Conservation (phyloP, 2,888 invertebrate genomes). For the Tinea pellionella region DNA sequence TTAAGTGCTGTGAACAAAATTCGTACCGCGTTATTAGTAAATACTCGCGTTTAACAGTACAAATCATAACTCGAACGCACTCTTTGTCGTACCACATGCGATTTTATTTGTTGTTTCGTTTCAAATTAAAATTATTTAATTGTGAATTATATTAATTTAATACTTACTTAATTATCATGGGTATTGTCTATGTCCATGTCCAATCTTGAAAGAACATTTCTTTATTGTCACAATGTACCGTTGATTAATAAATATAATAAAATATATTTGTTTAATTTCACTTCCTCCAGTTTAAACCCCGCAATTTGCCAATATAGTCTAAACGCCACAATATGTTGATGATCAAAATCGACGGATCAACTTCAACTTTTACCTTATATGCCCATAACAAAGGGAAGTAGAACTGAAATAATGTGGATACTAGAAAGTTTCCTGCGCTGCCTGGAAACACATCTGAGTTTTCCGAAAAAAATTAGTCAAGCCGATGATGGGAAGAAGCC, state of each 20-base stretch:
- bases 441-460: too few species aligned
- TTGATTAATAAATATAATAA: slow-evolving; percentile 68
- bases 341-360: too few species aligned
- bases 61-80: not conserved
- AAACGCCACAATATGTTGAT: too few species aligned
- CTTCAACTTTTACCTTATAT: too few species aligned
- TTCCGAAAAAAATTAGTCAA: too few species aligned
- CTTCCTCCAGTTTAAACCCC: not conserved
- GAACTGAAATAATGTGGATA: too few species aligned
- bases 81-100: not conserved
- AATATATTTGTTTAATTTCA: slow-evolving; percentile 44
- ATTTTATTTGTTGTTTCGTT: slow-evolving; percentile 3
- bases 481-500: too few species aligned
- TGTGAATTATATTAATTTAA: not conserved
- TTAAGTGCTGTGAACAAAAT: too few species aligned
- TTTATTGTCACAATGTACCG: slow-evolving; percentile 71
- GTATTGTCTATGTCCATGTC: not conserved
- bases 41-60: not conserved
- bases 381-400: too few species aligned
- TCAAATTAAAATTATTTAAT: not conserved
- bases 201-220: slow-evolving; percentile 23
- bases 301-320: too few species aligned
- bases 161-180: not conserved
- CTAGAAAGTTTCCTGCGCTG: too few species aligned
- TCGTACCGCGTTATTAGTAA: too few species aligned